Evolutionary conservation across 2,113 vertebrate species (phyloP), one percentile per base, ranked within the genome.

Genomic region (Tapirus terrestris): DNA sequence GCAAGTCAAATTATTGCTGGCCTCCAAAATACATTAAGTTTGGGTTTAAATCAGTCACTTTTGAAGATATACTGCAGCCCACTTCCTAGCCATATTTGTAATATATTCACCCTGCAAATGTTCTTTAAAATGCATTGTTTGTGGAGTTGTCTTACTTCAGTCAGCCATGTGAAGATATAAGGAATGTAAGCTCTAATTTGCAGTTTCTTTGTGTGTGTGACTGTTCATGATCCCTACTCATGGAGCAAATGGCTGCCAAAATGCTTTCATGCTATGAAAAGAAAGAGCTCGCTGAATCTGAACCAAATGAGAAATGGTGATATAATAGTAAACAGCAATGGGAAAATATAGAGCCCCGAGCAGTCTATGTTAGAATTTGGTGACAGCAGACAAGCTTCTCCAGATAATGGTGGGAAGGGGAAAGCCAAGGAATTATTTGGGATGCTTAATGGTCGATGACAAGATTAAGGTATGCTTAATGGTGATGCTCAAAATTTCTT

Each of bases 1-100:
- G 98, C 98, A 99, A 99, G 98, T 98, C 98, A 99, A 98, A 99
- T 98, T 99, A 99, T 98, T 99, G 98, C 98, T 98, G 98, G 98
- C 98, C 98, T 98, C 98, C 98, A 98, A 99, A 98, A 98, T 98
- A 98, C 98, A 98, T 98, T 99, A 98, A 97, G 96, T 98, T 98
- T 94, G 97, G 96, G 98, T 98, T 98, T 99, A 99, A 99, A 99
- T 99, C 98, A 98, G 98, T 99, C 98, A 98, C 97, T 98, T 98
- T 96, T 96, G 45, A 98, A 99, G 98, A 99, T 99, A 98, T 98
- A 99, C 91, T 97, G 97, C 98, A 98, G 97, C 84, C 81, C 36
- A 97, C 98, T 98, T 98, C 98, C 98, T 95, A 98, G 96, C 97
- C 98, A 98, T 98, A 96, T 98, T 98, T 98, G 96, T 98, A 98